A percentile compares a stretch with the other conserved stretches of the same genome.
These are phyloP conservation scores for Theocolax elegans DNA, from an alignment of 1,140 invertebrate genomes.

Conservation along the genomic window DNA sequence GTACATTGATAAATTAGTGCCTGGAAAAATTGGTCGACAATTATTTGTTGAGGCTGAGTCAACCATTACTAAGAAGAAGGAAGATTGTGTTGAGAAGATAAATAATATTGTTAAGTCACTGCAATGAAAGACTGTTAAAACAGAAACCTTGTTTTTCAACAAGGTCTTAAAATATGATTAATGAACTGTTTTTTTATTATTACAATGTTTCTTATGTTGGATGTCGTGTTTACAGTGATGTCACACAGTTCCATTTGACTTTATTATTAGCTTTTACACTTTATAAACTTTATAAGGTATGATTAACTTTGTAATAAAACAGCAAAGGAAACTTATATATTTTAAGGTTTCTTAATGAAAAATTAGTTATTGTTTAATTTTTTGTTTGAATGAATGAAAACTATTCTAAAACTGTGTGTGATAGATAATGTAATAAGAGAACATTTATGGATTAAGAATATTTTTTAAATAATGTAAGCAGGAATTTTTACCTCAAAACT, in stretches of 20 bases:
- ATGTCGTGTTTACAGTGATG: slow-evolving; percentile 5
- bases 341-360: too few species aligned
- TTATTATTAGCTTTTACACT: slow-evolving; percentile 4
- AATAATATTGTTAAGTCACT: slow-evolving; percentile 70
- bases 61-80: slow-evolving; percentile 72
- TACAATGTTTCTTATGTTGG: not conserved
- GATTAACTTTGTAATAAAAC: slow-evolving; percentile 16
- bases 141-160: not conserved
- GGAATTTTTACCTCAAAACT: too few species aligned
- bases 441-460: too few species aligned
- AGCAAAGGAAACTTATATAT: not conserved
- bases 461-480: too few species aligned
- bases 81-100: slow-evolving; percentile 76
- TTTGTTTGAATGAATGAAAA: too few species aligned
- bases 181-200: slow-evolving; percentile 15
- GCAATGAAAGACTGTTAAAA: slow-evolving; percentile 50
- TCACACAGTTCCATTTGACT: slow-evolving; percentile 7
- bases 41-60: slow-evolving; percentile 75
- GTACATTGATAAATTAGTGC: slow-evolving; percentile 75
- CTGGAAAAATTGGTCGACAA: slow-evolving; percentile 74
- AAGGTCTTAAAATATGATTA: not conserved
- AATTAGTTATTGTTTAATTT: too few species aligned
- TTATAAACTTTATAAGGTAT: slow-evolving; percentile 8
- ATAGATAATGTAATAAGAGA: too few species aligned
- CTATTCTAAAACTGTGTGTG: too few species aligned